phyloP scores from a whole-genome alignment of 2,113 vertebrate species.

The Pyrgilauda ruficollis region DNA sequence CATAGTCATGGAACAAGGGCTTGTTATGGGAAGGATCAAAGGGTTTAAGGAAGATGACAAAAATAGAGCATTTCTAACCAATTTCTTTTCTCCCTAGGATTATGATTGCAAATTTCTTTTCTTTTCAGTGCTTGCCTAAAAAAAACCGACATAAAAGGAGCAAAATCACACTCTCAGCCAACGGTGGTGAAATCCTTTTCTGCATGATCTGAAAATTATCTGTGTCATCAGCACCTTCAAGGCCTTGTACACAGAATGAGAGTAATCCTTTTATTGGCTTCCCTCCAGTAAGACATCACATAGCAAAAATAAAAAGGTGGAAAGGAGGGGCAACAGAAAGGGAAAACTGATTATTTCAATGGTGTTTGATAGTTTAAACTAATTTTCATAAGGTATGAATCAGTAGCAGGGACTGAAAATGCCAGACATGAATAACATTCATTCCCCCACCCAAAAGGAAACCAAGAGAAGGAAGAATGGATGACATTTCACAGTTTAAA shows the following conservation, averaged over 20 bases:
- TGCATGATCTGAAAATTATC: background rate
- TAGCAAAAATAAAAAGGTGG: background rate
- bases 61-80: conserved; percentile 24
- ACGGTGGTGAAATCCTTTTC: background rate
- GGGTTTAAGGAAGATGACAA: conserved; percentile 7
- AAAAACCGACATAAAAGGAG: background rate
- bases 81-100: background rate
- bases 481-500: background rate
- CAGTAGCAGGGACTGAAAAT: background rate
- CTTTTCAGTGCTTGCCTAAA: background rate
- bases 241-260: background rate
- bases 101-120: background rate
- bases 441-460: background rate
- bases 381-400: background rate
- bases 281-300: background rate
- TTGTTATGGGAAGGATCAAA: conserved; percentile 38
- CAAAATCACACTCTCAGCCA: background rate
- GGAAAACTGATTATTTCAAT: background rate
- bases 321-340: background rate
- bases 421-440: background rate
- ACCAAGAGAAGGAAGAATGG: background rate
- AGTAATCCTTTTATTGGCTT: background rate
- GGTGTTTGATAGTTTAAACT: background rate
- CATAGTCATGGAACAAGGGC: conserved; percentile 14
- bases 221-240: background rate